Evolutionary conservation across 2,888 invertebrate genomes (phyloP), one percentile per base, ranked within the genome.

Genomic region (Cremastinae sp.): DNA sequence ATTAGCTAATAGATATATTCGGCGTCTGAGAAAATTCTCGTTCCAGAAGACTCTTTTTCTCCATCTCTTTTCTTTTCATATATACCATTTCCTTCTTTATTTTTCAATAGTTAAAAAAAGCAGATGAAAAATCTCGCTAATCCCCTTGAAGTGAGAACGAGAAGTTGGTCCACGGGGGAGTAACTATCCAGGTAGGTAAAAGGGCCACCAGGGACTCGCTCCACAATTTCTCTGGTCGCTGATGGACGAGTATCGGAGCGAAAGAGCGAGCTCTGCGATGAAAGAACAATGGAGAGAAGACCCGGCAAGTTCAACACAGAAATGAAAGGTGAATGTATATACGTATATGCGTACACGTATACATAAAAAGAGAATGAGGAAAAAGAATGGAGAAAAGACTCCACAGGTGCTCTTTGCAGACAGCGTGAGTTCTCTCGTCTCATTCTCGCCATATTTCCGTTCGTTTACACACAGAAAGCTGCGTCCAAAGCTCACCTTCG

Each of bases 361-460:
- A 36, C 56, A 49, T 16, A 51, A 34, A 62, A 47, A 47, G 62
- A 68, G 62, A 59, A 22, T n/a, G 9, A 59, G 43, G 56, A 81
- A 77, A 77, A 79, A 74, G 38, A 74, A 74, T 79, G 74, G 28
- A 18, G 45, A 74, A 28, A 28, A 28, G 82, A 83, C 85, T 86
- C 87, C 83, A 86, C 87, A 87, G 87, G 87, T 87, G 87, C 86
- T 83, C 81, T 79, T 76, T 62, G 58, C 22, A 45, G 38, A 65
- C 58, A 62, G 51, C 36, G n/a, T 2, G n/a, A 51, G 41, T 64
- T 64, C 51, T 51, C 51, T 38, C 64, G 14, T 14, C 36, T 68
- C 20, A 14, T 47, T 16, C 36, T 47, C 47, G 41, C 45, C 14
- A 62, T 66, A 68, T 74, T 75, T 59, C 58, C 72, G 78, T 81